Evolutionary conservation across 2,113 vertebrate species (phyloP).

Genomic region (Phaethornis superciliosus): DNA sequence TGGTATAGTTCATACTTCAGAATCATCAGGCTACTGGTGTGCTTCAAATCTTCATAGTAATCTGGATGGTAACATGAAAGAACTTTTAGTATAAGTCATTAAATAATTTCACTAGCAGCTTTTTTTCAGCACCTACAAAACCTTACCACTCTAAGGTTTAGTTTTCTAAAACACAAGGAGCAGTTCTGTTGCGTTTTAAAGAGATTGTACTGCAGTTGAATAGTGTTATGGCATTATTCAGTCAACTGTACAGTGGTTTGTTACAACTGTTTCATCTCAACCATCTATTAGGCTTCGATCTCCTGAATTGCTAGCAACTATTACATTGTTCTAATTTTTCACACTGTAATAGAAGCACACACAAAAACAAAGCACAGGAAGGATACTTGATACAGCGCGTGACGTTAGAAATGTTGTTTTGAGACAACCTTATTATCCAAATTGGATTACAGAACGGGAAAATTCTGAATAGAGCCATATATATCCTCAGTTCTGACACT

Average conservation of each 20-base stretch:
- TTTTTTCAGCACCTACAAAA: neutral
- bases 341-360: neutral
- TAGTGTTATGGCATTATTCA: neutral
- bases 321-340: neutral
- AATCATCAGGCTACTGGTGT: neutral
- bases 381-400: neutral
- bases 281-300: neutral
- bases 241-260: neutral
- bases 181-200: neutral
- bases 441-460: neutral
- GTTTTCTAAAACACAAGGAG: neutral
- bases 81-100: neutral
- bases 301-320: neutral
- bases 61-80: neutral
- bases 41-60: neutral
- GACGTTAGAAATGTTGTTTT: neutral
- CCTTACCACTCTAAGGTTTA: neutral
- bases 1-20: neutral
- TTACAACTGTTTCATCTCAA: neutral
- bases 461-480: slow-evolving; percentile 11
- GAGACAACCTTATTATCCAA: neutral
- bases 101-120: neutral
- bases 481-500: slow-evolving; percentile 23
- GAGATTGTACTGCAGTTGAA: neutral
- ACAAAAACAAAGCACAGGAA: slow-evolving; percentile 1